phyloP scores from a whole-genome alignment of 1,140 invertebrate genomes.

The Drosophila nigromelanica region DNA sequence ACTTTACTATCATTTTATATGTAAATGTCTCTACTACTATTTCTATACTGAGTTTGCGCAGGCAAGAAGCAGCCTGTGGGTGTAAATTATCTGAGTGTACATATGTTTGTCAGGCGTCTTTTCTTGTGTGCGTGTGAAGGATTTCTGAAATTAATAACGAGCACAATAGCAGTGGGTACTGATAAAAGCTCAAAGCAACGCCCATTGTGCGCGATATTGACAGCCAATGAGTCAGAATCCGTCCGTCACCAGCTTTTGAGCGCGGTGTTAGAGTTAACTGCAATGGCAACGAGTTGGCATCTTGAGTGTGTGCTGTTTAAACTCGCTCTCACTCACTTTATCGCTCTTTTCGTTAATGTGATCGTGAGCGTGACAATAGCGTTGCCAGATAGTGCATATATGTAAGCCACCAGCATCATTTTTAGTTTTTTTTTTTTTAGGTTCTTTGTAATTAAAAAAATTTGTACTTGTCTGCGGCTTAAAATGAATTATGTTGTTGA shows the following conservation, averaged over 20 bases:
- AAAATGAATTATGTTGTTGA: constrained; percentile 66
- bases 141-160: constrained; percentile 45
- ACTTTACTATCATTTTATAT: constrained; percentile 44
- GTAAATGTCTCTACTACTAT: constrained; percentile 62
- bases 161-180: constrained; percentile 36
- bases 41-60: constrained; percentile 66
- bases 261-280: constrained; percentile 7
- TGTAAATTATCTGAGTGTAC: constrained; percentile 21
- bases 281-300: constrained; percentile 3
- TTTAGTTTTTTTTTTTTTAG: background rate
- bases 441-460: background rate
- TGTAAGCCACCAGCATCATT: background rate
- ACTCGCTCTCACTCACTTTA: constrained; percentile 7
- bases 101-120: constrained; percentile 8
- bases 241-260: constrained; percentile 28
- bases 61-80: constrained; percentile 24
- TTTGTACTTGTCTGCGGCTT: constrained; percentile 25
- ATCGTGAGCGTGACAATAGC: constrained; percentile 19
- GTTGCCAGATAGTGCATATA: constrained; percentile 34
- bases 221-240: constrained; percentile 38
- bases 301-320: constrained; percentile 1
- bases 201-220: constrained; percentile 45
- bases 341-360: constrained; percentile 8
- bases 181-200: constrained; percentile 62
- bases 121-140: constrained; percentile 53